These are phyloP conservation scores for Trilocha varians DNA, from an alignment of 2,888 invertebrate genomes.

Conservation along the genomic window DNA sequence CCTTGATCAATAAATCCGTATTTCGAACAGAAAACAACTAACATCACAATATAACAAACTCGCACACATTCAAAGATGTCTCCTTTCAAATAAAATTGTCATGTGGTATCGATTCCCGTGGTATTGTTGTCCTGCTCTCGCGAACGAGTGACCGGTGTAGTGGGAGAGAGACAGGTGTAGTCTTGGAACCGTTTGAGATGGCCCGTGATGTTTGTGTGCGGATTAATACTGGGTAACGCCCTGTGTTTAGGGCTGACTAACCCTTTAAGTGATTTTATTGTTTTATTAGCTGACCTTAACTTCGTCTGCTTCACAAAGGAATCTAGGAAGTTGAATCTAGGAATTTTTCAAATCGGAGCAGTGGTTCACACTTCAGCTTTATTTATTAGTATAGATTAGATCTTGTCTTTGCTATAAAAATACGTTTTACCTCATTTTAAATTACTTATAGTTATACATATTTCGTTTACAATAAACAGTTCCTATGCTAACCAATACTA, in stretches of 20 bases:
- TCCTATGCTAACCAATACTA: too few relatives aligned
- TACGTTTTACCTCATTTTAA: too few relatives aligned
- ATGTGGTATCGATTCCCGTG: conserved; percentile 65
- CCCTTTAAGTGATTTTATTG: too few relatives aligned
- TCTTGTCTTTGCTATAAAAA: too few relatives aligned
- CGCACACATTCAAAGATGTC: conserved; percentile 43
- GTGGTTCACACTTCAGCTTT: too few relatives aligned
- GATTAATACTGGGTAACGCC: conserved; percentile 50
- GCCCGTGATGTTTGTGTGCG: conserved; percentile 41
- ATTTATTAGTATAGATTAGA: too few relatives aligned
- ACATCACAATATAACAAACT: conserved; percentile 3
- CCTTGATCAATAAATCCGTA: background rate
- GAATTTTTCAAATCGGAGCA: too few relatives aligned
- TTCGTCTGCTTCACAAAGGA: too few relatives aligned
- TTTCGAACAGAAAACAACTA: background rate
- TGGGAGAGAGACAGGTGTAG: conserved; percentile 33
- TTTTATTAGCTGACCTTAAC: too few relatives aligned
- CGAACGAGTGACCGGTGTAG: conserved; percentile 12
- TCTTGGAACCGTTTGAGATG: conserved; percentile 34
- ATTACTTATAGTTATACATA: too few relatives aligned
- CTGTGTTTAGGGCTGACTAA: conserved; percentile 13
- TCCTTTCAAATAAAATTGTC: conserved; percentile 62
- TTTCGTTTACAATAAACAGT: too few relatives aligned
- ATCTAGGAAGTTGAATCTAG: too few relatives aligned
- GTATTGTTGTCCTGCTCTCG: conserved; percentile 36